Evolutionary conservation across 1,140 invertebrate species (phyloP).

Genomic region (Heterodera carotae): DNA sequence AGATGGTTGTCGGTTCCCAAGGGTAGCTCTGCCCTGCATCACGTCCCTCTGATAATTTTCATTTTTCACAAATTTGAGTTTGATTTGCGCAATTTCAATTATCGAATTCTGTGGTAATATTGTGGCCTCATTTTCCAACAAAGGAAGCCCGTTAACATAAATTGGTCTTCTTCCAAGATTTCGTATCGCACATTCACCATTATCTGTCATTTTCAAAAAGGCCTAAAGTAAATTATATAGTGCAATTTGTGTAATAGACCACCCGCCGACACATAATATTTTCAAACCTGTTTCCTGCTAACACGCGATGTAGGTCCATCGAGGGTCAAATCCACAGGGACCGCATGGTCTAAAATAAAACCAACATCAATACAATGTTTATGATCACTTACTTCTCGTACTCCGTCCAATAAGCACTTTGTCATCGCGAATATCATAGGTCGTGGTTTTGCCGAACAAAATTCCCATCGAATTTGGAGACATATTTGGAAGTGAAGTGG

Average conservation of each 20-base stretch:
- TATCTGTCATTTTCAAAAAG: constrained; percentile 82
- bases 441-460: constrained; percentile 83
- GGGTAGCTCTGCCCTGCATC: neutral
- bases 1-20: too few species aligned
- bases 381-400: constrained; percentile 72
- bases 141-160: constrained; percentile 86
- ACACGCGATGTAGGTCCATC: constrained; percentile 72
- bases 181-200: constrained; percentile 87
- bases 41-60: constrained; percentile 42
- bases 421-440: constrained; percentile 90
- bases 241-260: too few species aligned
- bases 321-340: constrained; percentile 89
- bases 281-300: constrained; percentile 48
- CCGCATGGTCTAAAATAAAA: constrained; percentile 73
- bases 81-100: constrained; percentile 75
- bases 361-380: neutral
- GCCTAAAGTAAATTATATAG: too few species aligned
- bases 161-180: constrained; percentile 93
- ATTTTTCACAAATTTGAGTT: constrained; percentile 48
- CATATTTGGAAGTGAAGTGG: constrained; percentile 37
- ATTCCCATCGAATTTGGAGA: constrained; percentile 73
- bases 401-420: constrained; percentile 73
- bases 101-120: constrained; percentile 79
- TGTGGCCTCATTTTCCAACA: constrained; percentile 65
- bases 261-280: too few species aligned